Evolutionary conservation across 2,888 invertebrate species (phyloP).

Genomic region (Lysandra coridon): DNA sequence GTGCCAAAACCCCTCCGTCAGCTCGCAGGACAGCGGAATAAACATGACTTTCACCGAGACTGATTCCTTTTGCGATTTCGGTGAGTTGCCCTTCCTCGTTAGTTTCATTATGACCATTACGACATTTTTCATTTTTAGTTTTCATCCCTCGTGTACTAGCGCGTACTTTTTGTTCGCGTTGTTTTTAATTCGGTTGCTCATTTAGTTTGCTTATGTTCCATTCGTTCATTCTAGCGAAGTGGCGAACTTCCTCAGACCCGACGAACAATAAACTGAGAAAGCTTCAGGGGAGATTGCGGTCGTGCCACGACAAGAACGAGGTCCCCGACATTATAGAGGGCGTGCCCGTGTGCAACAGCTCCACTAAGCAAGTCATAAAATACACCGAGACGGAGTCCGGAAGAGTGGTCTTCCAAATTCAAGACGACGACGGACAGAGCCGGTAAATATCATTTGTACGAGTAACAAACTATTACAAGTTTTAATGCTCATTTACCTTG

Average conservation of each 20-base stretch:
- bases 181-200: slow-evolving; percentile 9
- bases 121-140: slow-evolving; percentile 21
- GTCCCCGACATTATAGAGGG: slow-evolving; percentile 78
- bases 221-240: slow-evolving; percentile 55
- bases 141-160: neutral
- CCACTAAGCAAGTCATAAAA: slow-evolving; percentile 55
- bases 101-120: slow-evolving; percentile 21
- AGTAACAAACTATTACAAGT: neutral
- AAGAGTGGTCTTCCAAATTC: slow-evolving; percentile 65
- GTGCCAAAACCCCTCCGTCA: slow-evolving; percentile 85
- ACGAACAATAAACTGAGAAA: slow-evolving; percentile 64
- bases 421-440: slow-evolving; percentile 61
- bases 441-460: slow-evolving; percentile 50
- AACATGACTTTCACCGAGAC: slow-evolving; percentile 87
- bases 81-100: slow-evolving; percentile 50
- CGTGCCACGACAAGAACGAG: slow-evolving; percentile 72
- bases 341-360: slow-evolving; percentile 72
- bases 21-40: slow-evolving; percentile 89
- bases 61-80: slow-evolving; percentile 78
- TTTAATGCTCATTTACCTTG: neutral
- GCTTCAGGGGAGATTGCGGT: slow-evolving; percentile 61
- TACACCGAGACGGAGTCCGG: slow-evolving; percentile 53
- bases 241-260: slow-evolving; percentile 66
- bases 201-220: neutral
- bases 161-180: neutral